These are phyloP conservation scores for Spodoptera exigua DNA, from an alignment of 2,888 invertebrate species.

Conservation along the genomic window DNA sequence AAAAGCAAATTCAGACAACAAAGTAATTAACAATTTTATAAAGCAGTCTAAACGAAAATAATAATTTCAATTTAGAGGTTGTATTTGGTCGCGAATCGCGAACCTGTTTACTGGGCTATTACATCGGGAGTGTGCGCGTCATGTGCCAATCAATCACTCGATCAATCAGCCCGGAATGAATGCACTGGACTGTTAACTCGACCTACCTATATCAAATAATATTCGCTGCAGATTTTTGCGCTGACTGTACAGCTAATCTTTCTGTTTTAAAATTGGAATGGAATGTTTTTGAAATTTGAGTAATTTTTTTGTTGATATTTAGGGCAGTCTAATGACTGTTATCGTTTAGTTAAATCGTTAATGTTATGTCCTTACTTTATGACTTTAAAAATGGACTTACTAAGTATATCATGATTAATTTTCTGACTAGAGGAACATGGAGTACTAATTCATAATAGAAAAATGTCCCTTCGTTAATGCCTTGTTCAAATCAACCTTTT, in stretches of 20 bases:
- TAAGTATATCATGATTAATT: too few relatives aligned
- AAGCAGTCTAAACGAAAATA: constrained; percentile 33
- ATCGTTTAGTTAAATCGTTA: background rate
- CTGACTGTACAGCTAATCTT: constrained; percentile 27
- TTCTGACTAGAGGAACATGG: too few relatives aligned
- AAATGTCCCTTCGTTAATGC: too few relatives aligned
- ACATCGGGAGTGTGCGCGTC: constrained; percentile 65
- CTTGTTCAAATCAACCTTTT: too few relatives aligned
- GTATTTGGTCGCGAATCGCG: constrained; percentile 41
- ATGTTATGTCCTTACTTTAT: too few relatives aligned
- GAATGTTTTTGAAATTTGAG: background rate
- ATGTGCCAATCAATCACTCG: constrained; percentile 76
- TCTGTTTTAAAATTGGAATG: constrained; percentile 12
- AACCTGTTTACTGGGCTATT: constrained; percentile 55
- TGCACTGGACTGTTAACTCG: constrained; percentile 56
- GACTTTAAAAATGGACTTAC: too few relatives aligned
- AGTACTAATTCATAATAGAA: too few relatives aligned
- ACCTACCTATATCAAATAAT: constrained; percentile 42
- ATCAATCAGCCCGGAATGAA: constrained; percentile 70
- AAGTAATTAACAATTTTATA: background rate
- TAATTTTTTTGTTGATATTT: constrained; percentile 1
- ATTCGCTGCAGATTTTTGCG: constrained; percentile 51
- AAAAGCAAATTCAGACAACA: background rate
- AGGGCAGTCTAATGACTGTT: background rate
- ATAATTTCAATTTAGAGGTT: constrained; percentile 48